Base-by-base conservation (phyloP, 2,797 vertebrate genomes). In the Cossypha caffra region DNA sequence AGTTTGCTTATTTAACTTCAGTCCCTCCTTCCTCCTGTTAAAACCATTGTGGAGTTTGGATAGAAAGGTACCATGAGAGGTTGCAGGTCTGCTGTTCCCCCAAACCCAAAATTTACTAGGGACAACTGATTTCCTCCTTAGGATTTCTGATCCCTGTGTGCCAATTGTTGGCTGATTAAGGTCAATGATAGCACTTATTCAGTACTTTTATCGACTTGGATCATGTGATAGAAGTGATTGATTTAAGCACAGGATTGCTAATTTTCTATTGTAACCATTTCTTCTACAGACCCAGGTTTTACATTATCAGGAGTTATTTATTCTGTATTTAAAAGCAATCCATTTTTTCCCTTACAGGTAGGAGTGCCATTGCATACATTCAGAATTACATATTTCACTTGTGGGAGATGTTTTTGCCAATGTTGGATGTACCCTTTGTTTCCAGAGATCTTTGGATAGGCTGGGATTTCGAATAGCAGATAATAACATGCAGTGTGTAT, bases 151-250 rank as follows among this genome's bases (percentile, higher is more conserved):
- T 97, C 90, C 92, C 88, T n/a, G n/a, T 95, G 88, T 86, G 91
- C 93, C 21, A 81, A 64, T 91, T 90, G 95, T 83, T 94, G 96
- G 90, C 90, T 97, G 97, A 97, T 97, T 96, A 96, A 97, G 97
- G 97, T 97, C 96, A 97, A 90, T 89, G 91, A 79, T 95, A 92
- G 89, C 93, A 95, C 94, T 97, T 97, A 95, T 88, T 95, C 93
- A 67, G 96, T 97, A 94, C 91, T 93, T 96, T 93, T 96, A 97
- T 97, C 84, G 97, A 97, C 96, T 90, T 89, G 93, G 78, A 79
- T 89, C 98, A 97, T 77, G 96, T 98, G 97, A 95, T 86, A 45
- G 67, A 61, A 95, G 82, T 91, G 92, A 98, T 98, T 98, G 98
- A 98, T 98, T 97, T 93, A 96, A 96, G 94, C 88, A 67, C 71